Conservation (phyloP, 1,140 invertebrate species). For the Schlechtendalia chinensis region DNA sequence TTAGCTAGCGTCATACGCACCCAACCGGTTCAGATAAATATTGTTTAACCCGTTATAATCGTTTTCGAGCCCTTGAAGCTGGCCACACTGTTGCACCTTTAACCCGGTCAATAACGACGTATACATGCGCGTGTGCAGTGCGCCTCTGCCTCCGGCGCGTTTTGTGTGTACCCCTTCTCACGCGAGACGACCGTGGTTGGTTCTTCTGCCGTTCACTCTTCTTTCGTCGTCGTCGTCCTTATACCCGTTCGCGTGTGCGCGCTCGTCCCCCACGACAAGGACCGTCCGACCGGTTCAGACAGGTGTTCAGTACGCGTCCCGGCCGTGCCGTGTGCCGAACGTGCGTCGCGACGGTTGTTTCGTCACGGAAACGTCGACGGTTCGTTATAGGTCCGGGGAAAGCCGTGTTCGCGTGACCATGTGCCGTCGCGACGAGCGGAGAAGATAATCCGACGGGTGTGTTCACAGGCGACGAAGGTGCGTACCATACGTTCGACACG, state of each 20-base stretch:
- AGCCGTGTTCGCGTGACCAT: not conserved
- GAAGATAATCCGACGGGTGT: not conserved
- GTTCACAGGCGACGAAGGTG: not conserved
- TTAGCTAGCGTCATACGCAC: too few relatives aligned
- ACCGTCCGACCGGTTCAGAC: not conserved
- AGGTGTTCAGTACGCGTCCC: constrained; percentile 20
- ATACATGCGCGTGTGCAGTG: constrained; percentile 17
- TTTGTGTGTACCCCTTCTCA: constrained; percentile 34
- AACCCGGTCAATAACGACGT: constrained; percentile 47
- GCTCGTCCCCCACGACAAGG: not conserved
- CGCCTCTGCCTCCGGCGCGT: constrained; percentile 38
- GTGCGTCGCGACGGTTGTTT: not conserved
- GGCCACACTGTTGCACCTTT: constrained; percentile 41
- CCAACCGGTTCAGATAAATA: not conserved
- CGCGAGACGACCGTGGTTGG: not conserved
- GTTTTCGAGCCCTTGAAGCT: constrained; percentile 26
- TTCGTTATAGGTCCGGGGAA: too few relatives aligned
- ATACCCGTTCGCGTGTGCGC: too few relatives aligned
- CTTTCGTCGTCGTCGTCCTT: too few relatives aligned
- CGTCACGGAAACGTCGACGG: too few relatives aligned
- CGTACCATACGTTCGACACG: too few relatives aligned
- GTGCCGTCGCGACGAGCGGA: not conserved
- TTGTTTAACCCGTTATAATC: not conserved
- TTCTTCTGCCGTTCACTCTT: constrained; percentile 11
- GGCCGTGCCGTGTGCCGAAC: not conserved